Base-by-base conservation (phyloP, 2,888 invertebrate genomes). In the Tanypteryx hageni region DNA sequence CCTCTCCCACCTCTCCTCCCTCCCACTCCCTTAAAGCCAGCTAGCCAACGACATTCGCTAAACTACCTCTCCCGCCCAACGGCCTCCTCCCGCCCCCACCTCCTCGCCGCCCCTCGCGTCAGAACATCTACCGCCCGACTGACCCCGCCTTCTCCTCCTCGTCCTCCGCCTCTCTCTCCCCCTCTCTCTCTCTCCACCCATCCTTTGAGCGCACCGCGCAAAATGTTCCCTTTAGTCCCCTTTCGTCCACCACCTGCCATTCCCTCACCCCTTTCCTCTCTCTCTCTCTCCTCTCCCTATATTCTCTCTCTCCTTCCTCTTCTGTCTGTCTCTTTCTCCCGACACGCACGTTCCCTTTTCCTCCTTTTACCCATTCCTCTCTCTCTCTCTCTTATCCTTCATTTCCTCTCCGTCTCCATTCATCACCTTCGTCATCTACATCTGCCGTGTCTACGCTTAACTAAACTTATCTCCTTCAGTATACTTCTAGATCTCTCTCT, bases 161-260 rank as follows among this genome's bases (percentile, higher is more conserved):
- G 86, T 58, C 86, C n/a, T 44, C 64, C 76, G 18, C 68, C 5
- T 16, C 64, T 7, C n/a, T 64, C 76, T 76, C 76, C 22, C 22
- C n/a, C 22, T 27, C 76, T n/a, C 64, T 64, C 64, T 64, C 64
- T n/a, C 64, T n/a, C 14, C 16, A n/a, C n/a, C 14, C 64, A 18
- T 64, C n/a, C 64, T 18, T 64, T 5, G 64, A 18, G 22, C 76
- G 22, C 76, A 13, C 76, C 76, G 76, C 22, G 22, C n/a, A 11
- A 1, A 13, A 13, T 44, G 44, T 44, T 44, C 44, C 5, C 44
- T 10, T 76, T 76, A 10, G 22, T 22, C n/a, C 76, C 27, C 18
- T 18, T 27, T 76, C 82, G 82, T 18, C 82, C 44, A 31, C 82
- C 82, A 82, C 82, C 82, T 82, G 82, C 18, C 82, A 44, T 13